phyloP scores from a whole-genome alignment of 2,888 invertebrate genomes.

The Galerucella pusilla region DNA sequence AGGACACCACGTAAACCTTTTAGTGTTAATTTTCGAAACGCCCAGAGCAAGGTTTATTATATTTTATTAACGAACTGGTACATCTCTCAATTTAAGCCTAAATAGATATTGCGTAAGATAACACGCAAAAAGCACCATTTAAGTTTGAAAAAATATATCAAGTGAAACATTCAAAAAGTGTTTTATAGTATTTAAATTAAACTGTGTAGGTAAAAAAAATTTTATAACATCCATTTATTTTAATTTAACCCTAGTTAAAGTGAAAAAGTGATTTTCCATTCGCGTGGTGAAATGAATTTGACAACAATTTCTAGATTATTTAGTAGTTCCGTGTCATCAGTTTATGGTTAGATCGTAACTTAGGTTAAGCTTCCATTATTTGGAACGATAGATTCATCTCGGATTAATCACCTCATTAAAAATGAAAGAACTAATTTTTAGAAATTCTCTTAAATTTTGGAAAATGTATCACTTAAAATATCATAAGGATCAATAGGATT shows the following conservation, averaged over 20 bases:
- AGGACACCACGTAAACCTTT: background rate
- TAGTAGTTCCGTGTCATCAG: no score
- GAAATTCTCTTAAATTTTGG: no score
- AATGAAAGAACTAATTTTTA: no score
- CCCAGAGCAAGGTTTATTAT: background rate
- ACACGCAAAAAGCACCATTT: constrained; percentile 32
- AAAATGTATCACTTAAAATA: no score
- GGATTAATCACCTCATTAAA: no score
- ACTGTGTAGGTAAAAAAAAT: background rate
- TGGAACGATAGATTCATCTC: no score
- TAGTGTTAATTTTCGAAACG: background rate
- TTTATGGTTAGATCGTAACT: no score
- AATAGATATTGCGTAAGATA: constrained; percentile 20
- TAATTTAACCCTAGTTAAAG: background rate
- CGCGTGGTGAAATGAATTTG: no score
- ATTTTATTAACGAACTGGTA: background rate
- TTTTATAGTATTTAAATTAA: background rate
- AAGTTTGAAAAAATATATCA: constrained; percentile 17
- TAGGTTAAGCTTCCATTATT: no score
- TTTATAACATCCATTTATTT: no score
- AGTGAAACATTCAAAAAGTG: constrained; percentile 11
- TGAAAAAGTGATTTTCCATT: constrained; percentile 2
- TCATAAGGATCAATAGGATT: no score
- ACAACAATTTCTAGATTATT: no score
- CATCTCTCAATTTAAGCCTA: constrained; percentile 24